These are phyloP conservation scores for Panthera tigris DNA, from an alignment of 2,113 vertebrate species.

Conservation along the genomic window DNA sequence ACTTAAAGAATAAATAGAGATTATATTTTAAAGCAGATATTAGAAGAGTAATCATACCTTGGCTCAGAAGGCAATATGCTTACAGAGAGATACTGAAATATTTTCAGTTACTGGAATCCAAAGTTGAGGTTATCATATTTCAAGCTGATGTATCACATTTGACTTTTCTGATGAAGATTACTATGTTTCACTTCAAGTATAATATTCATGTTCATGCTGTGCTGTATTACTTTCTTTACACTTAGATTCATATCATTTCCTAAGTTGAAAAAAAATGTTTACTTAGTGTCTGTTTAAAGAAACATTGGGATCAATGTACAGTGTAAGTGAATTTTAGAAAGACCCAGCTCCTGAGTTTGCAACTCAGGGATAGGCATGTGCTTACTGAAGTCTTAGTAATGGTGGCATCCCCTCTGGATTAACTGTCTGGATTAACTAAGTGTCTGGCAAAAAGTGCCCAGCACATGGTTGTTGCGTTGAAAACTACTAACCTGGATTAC, in stretches of 20 bases:
- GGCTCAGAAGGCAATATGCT: not conserved
- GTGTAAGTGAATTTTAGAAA: not conserved
- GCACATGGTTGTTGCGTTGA: not conserved
- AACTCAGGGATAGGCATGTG: not conserved
- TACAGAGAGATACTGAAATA: not conserved
- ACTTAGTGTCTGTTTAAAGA: not conserved
- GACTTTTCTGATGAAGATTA: not conserved
- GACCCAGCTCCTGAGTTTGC: not conserved
- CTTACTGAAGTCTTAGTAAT: not conserved
- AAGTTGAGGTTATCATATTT: not conserved
- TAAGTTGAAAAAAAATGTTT: not conserved
- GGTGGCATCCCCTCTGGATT: not conserved
- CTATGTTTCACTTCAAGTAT: not conserved
- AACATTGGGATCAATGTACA: not conserved
- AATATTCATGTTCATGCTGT: not conserved
- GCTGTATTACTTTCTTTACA: not conserved
- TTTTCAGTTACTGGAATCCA: not conserved
- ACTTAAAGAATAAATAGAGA: not conserved
- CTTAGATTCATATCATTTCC: not conserved
- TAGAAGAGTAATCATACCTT: not conserved
- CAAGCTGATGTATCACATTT: not conserved
- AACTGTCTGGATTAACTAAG: not conserved
- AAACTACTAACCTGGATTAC: not conserved
- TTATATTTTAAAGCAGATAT: not conserved
- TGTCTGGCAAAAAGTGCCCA: not conserved